phyloP scores from a whole-genome alignment of 2,888 invertebrate genomes.

The Drosophila koepferae region DNA sequence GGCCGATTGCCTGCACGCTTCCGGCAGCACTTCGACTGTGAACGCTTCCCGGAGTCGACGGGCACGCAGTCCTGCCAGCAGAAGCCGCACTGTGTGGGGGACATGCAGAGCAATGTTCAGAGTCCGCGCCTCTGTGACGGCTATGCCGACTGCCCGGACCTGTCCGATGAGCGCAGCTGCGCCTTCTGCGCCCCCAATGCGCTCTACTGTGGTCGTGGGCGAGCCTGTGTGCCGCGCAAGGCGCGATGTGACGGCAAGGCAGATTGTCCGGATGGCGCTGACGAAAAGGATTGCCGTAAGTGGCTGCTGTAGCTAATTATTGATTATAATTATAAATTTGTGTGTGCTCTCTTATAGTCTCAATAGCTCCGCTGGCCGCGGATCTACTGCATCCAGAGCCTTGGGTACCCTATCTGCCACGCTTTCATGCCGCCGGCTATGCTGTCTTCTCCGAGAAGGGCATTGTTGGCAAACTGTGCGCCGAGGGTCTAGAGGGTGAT shows the following conservation, averaged over 20 bases:
- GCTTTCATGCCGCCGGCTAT: conserved; percentile 91
- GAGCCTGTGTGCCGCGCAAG: conserved; percentile 90
- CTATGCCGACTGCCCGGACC: conserved; percentile 93
- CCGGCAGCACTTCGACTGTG: conserved; percentile 91
- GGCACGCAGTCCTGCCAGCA: conserved; percentile 90
- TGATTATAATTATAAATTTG: not conserved
- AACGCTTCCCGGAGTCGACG: conserved; percentile 91
- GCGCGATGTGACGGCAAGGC: conserved; percentile 92
- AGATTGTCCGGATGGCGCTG: conserved; percentile 94
- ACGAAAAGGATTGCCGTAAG: conserved; percentile 94
- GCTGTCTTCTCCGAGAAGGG: conserved; percentile 94
- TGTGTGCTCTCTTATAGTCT: conserved; percentile 86
- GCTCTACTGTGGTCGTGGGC: conserved; percentile 92
- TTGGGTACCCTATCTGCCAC: conserved; percentile 89
- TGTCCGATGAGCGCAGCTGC: conserved; percentile 92
- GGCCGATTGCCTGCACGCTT: conserved; percentile 90
- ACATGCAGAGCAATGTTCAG: conserved; percentile 90
- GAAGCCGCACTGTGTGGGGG: conserved; percentile 92
- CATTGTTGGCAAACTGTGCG: conserved; percentile 91
- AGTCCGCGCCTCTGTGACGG: conserved; percentile 94
- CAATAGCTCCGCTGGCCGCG: conserved; percentile 90
- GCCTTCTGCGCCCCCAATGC: conserved; percentile 90
- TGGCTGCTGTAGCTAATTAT: conserved; percentile 55
- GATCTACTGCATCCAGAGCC: conserved; percentile 88
- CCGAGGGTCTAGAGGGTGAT: conserved; percentile 90